A percentile compares a stretch with the other conserved stretches of the same genome.
These are phyloP conservation scores for Zosterops lateralis DNA, from an alignment of 2,113 vertebrate species.

Conservation along the genomic window DNA sequence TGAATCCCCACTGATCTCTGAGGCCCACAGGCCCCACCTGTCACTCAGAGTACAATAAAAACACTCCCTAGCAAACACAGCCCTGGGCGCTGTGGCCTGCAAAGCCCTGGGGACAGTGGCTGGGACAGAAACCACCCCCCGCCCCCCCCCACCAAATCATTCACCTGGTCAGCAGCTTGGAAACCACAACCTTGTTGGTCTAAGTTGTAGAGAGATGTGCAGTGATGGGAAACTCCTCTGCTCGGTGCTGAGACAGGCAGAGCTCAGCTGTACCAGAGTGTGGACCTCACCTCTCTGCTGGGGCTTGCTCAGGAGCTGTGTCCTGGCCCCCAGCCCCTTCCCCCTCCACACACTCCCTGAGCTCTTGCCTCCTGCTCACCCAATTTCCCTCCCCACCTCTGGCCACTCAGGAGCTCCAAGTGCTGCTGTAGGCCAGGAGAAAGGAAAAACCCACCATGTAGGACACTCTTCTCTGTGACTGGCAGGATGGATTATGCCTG, in stretches of 20 bases:
- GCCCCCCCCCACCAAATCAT: neutral
- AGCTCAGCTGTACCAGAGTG: neutral
- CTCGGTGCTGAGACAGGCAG: neutral
- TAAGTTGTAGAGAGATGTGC: neutral
- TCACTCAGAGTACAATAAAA: neutral
- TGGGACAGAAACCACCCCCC: neutral
- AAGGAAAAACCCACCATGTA: neutral
- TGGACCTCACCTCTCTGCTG: neutral
- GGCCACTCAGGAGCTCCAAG: neutral
- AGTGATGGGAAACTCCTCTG: neutral
- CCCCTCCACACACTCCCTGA: neutral
- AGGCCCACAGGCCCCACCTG: neutral
- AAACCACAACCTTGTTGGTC: neutral
- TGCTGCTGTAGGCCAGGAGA: neutral
- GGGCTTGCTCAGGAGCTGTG: neutral
- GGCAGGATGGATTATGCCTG: neutral
- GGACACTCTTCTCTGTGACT: accelerated
- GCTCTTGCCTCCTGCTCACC: neutral
- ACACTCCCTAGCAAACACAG: neutral
- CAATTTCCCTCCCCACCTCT: neutral
- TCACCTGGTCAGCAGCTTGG: neutral
- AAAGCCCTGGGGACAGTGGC: neutral
- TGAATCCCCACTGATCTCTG: neutral
- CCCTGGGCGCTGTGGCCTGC: neutral
- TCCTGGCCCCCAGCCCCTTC: neutral